Conservation (phyloP, 2,113 vertebrate genomes). For the Petromus typicus region DNA sequence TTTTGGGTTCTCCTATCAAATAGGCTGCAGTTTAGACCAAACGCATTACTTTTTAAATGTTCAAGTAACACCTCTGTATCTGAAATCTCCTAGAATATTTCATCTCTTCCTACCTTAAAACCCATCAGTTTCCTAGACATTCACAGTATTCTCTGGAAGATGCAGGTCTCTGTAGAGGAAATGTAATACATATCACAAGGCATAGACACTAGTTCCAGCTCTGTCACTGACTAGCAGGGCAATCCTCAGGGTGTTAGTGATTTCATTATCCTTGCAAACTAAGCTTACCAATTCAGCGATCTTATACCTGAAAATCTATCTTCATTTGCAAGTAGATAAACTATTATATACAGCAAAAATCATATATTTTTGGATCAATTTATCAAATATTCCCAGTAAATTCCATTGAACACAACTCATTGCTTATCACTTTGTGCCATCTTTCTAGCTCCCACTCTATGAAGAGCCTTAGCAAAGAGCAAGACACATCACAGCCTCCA, state of each 20-base stretch:
- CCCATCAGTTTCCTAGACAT: not conserved
- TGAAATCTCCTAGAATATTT: conserved; percentile 22
- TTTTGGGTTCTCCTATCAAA: not conserved
- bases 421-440: not conserved
- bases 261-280: not conserved
- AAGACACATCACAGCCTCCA: not conserved
- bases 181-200: not conserved
- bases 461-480: conserved; percentile 21
- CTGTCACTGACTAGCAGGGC: not conserved
- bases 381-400: not conserved
- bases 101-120: conserved; percentile 23
- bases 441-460: not conserved
- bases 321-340: conserved; percentile 36
- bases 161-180: not conserved
- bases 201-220: not conserved
- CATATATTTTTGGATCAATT: not conserved
- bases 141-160: conserved; percentile 32
- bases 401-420: not conserved
- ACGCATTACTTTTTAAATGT: conserved; percentile 12
- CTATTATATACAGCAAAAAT: not conserved
- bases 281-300: conserved; percentile 33
- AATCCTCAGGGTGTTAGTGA: not conserved
- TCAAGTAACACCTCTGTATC: not conserved
- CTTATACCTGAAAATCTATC: not conserved
- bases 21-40: not conserved